phyloP scores from a whole-genome alignment of 2,797 vertebrate genomes.

The Nyctalus aviator region DNA sequence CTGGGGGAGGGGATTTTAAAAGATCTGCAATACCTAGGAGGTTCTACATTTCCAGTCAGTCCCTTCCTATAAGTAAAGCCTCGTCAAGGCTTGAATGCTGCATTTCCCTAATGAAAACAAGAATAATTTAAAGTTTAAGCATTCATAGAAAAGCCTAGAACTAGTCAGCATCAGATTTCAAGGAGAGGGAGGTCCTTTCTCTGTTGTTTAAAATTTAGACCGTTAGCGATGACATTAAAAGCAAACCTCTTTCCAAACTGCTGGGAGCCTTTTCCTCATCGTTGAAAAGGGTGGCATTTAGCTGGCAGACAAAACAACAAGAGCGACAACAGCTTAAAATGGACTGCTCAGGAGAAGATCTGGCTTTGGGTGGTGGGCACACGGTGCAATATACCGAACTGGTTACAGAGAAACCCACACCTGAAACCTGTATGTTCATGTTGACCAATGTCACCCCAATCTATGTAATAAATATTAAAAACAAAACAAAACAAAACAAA shows the following conservation, averaged over 20 bases:
- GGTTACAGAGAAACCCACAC: too few relatives aligned
- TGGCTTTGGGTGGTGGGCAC: too few relatives aligned
- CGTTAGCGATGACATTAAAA: conserved; percentile 7
- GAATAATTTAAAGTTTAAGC: background rate
- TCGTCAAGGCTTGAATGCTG: background rate
- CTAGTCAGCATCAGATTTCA: background rate
- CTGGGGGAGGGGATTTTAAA: background rate
- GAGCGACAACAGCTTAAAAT: background rate
- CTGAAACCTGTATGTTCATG: too few relatives aligned
- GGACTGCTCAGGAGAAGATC: background rate
- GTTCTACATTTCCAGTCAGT: background rate
- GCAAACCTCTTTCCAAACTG: background rate
- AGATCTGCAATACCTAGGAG: background rate
- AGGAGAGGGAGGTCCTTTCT: background rate
- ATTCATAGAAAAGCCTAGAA: background rate
- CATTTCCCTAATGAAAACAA: background rate
- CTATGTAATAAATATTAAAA: too few relatives aligned
- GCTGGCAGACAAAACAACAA: background rate
- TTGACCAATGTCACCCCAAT: too few relatives aligned
- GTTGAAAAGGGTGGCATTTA: conserved; percentile 28
- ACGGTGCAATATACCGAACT: too few relatives aligned
- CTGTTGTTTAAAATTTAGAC: conserved; percentile 16
- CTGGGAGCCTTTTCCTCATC: background rate
- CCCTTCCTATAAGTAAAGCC: background rate
- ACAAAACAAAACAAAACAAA: too few relatives aligned